Evolutionary conservation across 2,888 invertebrate species (phyloP), one percentile per base, ranked within the genome.

Genomic region (Macrosoma leucophasiata): DNA sequence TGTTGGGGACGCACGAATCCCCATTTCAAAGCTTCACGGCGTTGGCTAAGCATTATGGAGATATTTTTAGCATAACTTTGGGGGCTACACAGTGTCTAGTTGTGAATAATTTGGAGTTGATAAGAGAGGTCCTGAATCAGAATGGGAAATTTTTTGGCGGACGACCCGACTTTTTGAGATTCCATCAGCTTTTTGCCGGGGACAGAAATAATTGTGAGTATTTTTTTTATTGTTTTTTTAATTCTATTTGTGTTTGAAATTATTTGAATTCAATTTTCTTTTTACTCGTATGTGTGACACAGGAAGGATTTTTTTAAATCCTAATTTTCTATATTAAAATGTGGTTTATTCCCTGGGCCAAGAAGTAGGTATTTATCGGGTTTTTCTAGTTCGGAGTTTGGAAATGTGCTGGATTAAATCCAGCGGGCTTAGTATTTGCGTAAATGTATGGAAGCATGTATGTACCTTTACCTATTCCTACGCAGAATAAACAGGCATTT

Each of bases 171-270:
- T 94, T 94, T 66, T 64, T 90, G 47, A 81, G 95, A 10, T 95
- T 93, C 65, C 91, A 94, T 58, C 87, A 89, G 46, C 88, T 95
- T 5, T 95, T 95, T 66, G 93, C 92, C 14, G 94, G 93, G 17
- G 91, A 94, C 72, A 84, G 94, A 33, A 93, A 93, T 71, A 94
- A 94, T 64, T 94, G 94, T 95, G 74, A 94, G 95, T 91, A 68
- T 42, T 33, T 39, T 33, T 31, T 18, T 26, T n/a, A 26, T 20
- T 26, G 10, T 19, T 23, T 10, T 3, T 13, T 4, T 20, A 15
- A 8, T 3, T 24, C n/a, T 8, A 4, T 19, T 4, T 20, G 19
- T 2, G 8, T 23, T 21, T 23, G 2, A n/a, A n/a, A n/a, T n/a
- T n/a, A n/a, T n/a, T n/a, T n/a, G n/a, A n/a, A n/a, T n/a, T n/a